Evolutionary conservation across 2,113 vertebrate species (phyloP).

Genomic region (Clupea harengus): DNA sequence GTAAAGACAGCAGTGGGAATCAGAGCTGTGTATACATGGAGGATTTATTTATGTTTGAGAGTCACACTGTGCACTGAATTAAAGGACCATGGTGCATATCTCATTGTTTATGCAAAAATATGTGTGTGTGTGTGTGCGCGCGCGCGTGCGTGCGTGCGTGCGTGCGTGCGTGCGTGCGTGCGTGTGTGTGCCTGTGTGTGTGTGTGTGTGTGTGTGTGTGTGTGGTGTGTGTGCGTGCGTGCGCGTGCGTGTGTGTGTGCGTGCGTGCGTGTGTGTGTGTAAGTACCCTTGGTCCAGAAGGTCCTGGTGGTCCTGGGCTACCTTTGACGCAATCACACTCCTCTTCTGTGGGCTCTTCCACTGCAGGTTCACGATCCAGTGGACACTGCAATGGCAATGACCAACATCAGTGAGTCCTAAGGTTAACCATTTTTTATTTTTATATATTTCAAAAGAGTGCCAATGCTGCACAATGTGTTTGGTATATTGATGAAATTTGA

Average conservation of each 20-base stretch:
- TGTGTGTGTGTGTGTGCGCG: not conserved
- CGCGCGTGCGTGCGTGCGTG: not conserved
- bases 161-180: not conserved
- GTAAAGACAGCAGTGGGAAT: not conserved
- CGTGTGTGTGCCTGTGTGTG: not conserved
- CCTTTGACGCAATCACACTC: constrained; percentile 63
- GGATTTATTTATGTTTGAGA: not conserved
- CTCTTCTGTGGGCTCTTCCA: constrained; percentile 35
- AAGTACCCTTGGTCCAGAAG: constrained; percentile 45
- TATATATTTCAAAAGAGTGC: not conserved
- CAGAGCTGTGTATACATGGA: not conserved
- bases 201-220: constrained; percentile 6
- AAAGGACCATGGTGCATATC: not conserved
- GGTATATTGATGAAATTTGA: not conserved
- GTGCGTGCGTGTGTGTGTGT: constrained; percentile 4
- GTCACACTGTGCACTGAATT: too few relatives aligned
- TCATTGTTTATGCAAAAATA: not conserved
- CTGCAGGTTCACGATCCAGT: constrained; percentile 58
- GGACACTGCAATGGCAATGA: constrained; percentile 64
- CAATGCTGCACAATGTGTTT: not conserved
- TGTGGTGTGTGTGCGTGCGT: not conserved
- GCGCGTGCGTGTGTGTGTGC: not conserved
- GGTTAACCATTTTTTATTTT: not conserved
- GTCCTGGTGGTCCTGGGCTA: constrained; percentile 40
- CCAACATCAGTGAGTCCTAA: not conserved